These are phyloP conservation scores for Nycticorax nycticorax DNA, from an alignment of 2,113 vertebrate species.

Conservation along the genomic window DNA sequence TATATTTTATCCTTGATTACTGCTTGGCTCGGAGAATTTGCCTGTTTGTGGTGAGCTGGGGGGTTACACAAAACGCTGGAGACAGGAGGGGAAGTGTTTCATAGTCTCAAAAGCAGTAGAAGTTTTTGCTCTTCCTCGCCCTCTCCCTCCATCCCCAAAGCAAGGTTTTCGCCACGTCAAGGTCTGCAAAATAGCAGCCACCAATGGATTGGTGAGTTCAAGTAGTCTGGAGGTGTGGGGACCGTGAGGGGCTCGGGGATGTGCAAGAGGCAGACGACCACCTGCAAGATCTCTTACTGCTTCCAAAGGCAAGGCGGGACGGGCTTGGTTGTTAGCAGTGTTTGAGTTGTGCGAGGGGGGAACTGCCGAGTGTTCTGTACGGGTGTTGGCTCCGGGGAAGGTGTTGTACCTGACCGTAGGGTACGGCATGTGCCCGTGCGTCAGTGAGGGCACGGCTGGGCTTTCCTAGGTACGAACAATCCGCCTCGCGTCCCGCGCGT, in stretches of 20 bases:
- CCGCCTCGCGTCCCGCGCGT: rapidly evolving
- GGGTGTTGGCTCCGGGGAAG: background rate
- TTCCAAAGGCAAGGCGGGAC: background rate
- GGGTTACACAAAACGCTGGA: background rate
- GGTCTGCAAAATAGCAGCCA: background rate
- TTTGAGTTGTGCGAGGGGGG: background rate
- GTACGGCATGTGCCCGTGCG: too few species aligned
- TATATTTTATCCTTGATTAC: background rate
- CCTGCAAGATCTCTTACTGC: background rate
- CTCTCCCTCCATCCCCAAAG: background rate
- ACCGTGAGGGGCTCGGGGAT: background rate
- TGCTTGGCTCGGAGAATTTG: background rate
- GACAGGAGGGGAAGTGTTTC: background rate
- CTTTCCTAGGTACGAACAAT: background rate
- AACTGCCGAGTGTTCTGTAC: background rate
- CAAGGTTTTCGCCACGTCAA: background rate
- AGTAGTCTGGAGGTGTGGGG: background rate
- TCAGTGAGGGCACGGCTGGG: background rate
- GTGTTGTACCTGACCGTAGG: rapidly evolving
- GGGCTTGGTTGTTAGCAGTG: background rate
- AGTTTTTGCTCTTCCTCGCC: background rate
- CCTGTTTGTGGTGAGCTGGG: background rate
- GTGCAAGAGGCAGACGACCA: background rate
- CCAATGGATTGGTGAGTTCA: background rate
- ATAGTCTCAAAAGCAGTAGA: background rate